A percentile compares a stretch with the other conserved stretches of the same genome.
Conservation (phyloP, 2,113 vertebrate species). For the Silurus glanis region DNA sequence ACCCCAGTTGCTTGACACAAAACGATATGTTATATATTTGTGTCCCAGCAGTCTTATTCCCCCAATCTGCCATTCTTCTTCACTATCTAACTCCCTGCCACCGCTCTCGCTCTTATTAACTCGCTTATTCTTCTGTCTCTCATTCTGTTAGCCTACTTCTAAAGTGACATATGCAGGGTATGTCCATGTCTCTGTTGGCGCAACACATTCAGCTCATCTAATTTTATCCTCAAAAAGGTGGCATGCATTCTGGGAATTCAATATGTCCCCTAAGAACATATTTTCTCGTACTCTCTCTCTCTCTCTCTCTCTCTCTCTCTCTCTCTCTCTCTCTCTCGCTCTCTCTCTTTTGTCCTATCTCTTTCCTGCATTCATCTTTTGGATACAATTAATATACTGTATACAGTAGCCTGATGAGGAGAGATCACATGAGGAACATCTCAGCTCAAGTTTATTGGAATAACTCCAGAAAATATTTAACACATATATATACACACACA, state of each 20-base stretch:
- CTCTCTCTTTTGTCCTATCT: background rate
- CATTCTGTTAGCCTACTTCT: slow-evolving; percentile 50
- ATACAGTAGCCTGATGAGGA: background rate
- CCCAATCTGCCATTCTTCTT: background rate
- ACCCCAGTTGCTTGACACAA: background rate
- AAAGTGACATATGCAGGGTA: slow-evolving; percentile 48
- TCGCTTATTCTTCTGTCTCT: background rate
- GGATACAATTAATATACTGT: background rate
- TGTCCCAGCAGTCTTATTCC: background rate
- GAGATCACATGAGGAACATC: background rate
- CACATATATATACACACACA: background rate
- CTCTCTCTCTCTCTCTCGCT: background rate
- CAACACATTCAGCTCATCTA: slow-evolving; percentile 50
- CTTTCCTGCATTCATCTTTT: background rate
- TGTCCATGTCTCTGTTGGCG: slow-evolving; percentile 42
- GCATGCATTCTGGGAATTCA: slow-evolving; percentile 45
- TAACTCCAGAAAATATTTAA: background rate
- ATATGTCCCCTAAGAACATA: slow-evolving; percentile 36
- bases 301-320: background rate
- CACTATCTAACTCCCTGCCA: background rate
- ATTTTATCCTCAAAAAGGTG: slow-evolving; percentile 53
- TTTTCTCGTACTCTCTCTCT: background rate
- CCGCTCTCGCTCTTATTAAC: background rate
- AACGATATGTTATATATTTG: background rate
- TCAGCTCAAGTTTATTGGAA: background rate